Evolutionary conservation across 2,888 invertebrate genomes (phyloP).

Genomic region (Hirudinaria manillensis): DNA sequence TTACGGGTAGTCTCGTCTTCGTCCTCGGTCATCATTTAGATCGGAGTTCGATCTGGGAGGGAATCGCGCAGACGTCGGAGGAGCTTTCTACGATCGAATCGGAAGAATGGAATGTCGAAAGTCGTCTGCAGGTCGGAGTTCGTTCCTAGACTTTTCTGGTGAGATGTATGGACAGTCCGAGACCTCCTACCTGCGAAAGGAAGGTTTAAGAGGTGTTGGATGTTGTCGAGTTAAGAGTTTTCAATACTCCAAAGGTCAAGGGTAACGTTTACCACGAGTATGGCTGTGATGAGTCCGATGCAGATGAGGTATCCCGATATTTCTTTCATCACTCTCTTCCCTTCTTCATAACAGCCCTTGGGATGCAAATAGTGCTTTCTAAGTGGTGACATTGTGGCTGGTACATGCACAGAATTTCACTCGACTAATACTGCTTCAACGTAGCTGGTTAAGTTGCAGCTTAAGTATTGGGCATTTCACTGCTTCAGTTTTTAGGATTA

Average conservation of each 20-base stretch:
- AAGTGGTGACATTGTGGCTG: no score
- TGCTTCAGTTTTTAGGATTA: no score
- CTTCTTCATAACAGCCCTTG: slow-evolving; percentile 38
- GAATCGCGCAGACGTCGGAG: neutral
- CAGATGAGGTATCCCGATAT: slow-evolving; percentile 36
- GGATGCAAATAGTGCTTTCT: slow-evolving; percentile 9
- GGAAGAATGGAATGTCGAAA: neutral
- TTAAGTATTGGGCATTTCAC: no score
- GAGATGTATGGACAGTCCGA: slow-evolving; percentile 25
- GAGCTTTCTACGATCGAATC: neutral
- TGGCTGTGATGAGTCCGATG: slow-evolving; percentile 36
- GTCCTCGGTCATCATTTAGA: neutral
- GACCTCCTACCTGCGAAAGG: slow-evolving; percentile 22
- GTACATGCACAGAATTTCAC: no score
- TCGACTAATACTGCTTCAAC: no score
- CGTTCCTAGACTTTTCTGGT: slow-evolving; percentile 19
- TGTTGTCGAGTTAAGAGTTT: no score
- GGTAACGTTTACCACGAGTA: slow-evolving; percentile 32
- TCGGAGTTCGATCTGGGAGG: neutral
- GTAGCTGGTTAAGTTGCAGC: no score
- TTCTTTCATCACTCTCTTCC: slow-evolving; percentile 34
- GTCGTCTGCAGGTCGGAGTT: neutral
- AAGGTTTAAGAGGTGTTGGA: neutral
- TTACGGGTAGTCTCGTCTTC: neutral
- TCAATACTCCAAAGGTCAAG: no score